Conservation (phyloP, 2,797 vertebrate genomes). For the Naso thynnoides region DNA sequence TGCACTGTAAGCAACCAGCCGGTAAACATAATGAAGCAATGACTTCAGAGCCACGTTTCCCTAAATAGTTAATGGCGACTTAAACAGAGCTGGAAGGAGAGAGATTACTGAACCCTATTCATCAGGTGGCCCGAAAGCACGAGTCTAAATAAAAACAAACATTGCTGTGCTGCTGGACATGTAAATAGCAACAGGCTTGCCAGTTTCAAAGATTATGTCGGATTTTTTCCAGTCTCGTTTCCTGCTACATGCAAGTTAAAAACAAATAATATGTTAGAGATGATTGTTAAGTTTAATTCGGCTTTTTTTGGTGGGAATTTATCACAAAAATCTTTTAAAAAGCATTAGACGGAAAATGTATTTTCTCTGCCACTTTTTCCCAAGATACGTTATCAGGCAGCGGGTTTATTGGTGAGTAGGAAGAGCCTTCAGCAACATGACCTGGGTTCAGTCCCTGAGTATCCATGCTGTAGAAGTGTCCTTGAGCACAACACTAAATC, state of each 20-base stretch:
- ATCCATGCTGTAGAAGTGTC: background rate
- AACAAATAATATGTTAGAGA: background rate
- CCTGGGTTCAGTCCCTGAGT: background rate
- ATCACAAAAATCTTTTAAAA: background rate
- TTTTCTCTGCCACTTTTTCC: background rate
- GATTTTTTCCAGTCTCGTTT: background rate
- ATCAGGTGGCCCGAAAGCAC: too few species aligned
- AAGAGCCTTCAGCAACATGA: background rate
- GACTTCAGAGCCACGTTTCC: background rate
- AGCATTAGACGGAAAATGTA: background rate
- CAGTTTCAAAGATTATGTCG: background rate
- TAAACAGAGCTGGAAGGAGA: background rate
- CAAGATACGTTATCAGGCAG: background rate
- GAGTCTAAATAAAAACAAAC: background rate
- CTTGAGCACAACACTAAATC: background rate
- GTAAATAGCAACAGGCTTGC: background rate
- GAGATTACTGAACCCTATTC: background rate
- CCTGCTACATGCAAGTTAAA: too few species aligned
- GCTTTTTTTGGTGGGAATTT: background rate
- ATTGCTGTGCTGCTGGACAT: too few species aligned
- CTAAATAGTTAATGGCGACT: background rate
- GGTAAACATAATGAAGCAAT: background rate
- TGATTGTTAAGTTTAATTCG: background rate
- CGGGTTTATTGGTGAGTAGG: background rate
- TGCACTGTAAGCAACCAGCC: background rate